phyloP scores from a whole-genome alignment of 2,888 invertebrate species.

The Ctenicera cuprea region DNA sequence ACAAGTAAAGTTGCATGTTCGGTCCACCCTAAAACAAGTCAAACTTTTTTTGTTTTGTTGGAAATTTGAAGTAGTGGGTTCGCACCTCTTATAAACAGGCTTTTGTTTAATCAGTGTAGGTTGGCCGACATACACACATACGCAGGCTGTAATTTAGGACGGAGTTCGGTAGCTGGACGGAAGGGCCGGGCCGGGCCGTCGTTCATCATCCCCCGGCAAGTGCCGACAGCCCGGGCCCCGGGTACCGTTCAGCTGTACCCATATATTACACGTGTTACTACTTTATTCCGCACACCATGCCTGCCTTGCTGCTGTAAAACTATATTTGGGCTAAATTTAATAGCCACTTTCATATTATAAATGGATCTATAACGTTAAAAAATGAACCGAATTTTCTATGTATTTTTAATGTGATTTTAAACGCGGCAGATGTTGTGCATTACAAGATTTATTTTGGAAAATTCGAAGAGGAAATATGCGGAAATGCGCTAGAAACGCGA shows the following conservation, averaged over 20 bases:
- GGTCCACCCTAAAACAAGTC: not conserved
- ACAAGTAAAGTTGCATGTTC: not conserved
- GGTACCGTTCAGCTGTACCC: conserved; percentile 48
- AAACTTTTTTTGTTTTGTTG: not conserved
- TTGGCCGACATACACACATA: conserved; percentile 44
- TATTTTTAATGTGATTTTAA: conserved; percentile 50
- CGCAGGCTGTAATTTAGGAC: conserved; percentile 48
- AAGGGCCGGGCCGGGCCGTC: conserved; percentile 46
- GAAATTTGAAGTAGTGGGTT: conserved; percentile 1
- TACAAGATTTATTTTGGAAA: conserved; percentile 25
- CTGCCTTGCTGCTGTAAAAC: conserved; percentile 39
- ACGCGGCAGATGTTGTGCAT: conserved; percentile 32
- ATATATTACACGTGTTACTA: conserved; percentile 64
- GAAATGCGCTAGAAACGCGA: not conserved
- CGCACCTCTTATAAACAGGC: conserved; percentile 22
- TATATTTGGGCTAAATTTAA: conserved; percentile 48
- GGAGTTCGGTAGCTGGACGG: conserved; percentile 52
- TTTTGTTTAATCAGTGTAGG: conserved; percentile 42
- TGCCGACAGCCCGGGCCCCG: conserved; percentile 52
- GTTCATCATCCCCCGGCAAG: conserved; percentile 51
- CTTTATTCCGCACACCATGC: conserved; percentile 57
- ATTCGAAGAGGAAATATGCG: not conserved
- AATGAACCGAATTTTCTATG: conserved; percentile 38
- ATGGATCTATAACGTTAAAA: conserved; percentile 43
- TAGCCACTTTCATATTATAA: conserved; percentile 45